Conservation (phyloP, 2,888 invertebrate genomes). For the Pristionchus mayeri region DNA sequence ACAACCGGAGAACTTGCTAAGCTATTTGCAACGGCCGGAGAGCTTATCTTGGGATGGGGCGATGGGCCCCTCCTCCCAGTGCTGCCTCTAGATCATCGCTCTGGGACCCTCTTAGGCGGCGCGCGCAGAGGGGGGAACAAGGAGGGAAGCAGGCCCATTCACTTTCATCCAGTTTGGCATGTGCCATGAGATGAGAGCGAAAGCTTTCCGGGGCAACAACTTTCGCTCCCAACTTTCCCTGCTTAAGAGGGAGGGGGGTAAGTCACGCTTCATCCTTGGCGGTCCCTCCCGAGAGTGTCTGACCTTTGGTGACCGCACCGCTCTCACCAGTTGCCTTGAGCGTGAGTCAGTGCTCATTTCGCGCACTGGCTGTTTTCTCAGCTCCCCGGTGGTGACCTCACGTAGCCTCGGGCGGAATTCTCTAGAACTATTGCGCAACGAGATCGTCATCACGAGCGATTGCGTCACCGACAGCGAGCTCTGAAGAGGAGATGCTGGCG, state of each 20-base stretch:
- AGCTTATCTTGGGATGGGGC: not conserved
- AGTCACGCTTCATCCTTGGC: not conserved
- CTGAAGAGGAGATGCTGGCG: no score
- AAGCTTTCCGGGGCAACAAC: not conserved
- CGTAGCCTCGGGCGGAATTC: not conserved
- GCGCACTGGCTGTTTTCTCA: slow-evolving; percentile 21
- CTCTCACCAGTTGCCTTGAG: slow-evolving; percentile 9
- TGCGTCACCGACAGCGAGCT: no score
- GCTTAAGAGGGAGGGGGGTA: not conserved
- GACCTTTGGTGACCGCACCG: not conserved
- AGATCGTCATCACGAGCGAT: no score
- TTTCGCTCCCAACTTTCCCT: slow-evolving; percentile 23
- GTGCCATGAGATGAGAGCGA: slow-evolving; percentile 36
- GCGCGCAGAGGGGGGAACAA: not conserved
- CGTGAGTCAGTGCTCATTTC: slow-evolving; percentile 2
- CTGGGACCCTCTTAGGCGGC: slow-evolving; percentile 19
- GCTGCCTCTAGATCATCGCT: not conserved
- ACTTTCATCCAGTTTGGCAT: slow-evolving; percentile 43
- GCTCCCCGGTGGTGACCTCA: not conserved
- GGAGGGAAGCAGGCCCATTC: not conserved
- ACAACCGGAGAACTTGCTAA: slow-evolving; percentile 47
- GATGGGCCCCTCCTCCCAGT: not conserved
- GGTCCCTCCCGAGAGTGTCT: not conserved
- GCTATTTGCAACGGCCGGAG: slow-evolving; percentile 49
- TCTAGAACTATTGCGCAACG: no score